phyloP scores from a whole-genome alignment of 2,113 vertebrate species.

The Callionymus lyra region DNA sequence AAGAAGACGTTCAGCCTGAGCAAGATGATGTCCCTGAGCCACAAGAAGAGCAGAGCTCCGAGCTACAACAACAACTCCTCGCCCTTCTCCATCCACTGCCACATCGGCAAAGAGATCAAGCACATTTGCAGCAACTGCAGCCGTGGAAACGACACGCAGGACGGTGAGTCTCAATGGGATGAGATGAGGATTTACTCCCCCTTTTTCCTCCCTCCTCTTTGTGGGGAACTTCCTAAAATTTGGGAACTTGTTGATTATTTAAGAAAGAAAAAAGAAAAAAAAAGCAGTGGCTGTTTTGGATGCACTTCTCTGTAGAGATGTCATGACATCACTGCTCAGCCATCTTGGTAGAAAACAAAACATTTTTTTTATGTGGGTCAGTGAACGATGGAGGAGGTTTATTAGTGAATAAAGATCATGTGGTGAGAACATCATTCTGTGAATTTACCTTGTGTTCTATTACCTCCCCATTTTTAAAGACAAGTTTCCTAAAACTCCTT shows the following conservation, averaged over 20 bases:
- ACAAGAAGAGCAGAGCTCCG: slow-evolving; percentile 68
- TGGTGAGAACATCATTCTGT: too few species aligned
- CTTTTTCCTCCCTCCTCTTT: too few species aligned
- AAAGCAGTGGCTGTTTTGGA: too few species aligned
- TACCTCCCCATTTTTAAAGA: too few species aligned
- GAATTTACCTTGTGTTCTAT: too few species aligned
- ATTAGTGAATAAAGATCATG: too few species aligned
- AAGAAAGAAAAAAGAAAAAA: too few species aligned
- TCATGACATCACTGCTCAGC: slow-evolving; percentile 55
- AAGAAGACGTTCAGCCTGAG: slow-evolving; percentile 87
- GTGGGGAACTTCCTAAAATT: too few species aligned
- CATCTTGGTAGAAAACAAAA: slow-evolving; percentile 51
- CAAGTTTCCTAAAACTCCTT: too few species aligned
- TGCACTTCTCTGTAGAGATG: slow-evolving; percentile 16
- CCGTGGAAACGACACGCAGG: slow-evolving; percentile 82
- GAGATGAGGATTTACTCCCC: slow-evolving; percentile 1
- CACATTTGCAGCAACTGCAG: slow-evolving; percentile 99
- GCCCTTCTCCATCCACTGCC: slow-evolving; percentile 92
- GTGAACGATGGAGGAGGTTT: too few species aligned
- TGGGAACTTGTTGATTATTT: too few species aligned
- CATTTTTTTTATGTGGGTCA: slow-evolving; percentile 25
- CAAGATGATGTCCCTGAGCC: slow-evolving; percentile 80
- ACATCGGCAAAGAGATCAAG: slow-evolving; percentile 97
- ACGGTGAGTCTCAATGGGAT: slow-evolving; percentile 77
- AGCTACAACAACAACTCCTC: slow-evolving; percentile 77